Evolutionary conservation across 1,140 invertebrate species (phyloP).

Genomic region (Lordiphosa stackelbergi): DNA sequence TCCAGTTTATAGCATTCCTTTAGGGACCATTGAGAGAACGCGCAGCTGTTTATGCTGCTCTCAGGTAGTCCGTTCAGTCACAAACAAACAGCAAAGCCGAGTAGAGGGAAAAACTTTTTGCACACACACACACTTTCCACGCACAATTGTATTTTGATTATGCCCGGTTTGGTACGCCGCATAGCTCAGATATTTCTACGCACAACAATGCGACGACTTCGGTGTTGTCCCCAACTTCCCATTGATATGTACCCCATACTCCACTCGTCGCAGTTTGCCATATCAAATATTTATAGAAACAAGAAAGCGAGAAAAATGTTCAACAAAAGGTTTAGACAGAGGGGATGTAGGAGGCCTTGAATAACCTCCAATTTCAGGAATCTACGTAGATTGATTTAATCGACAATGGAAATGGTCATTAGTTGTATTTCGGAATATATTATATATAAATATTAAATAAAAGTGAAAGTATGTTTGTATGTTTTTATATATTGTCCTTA

Average conservation of each 20-base stretch:
- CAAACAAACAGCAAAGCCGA: constrained; percentile 39
- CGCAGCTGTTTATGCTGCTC: not conserved
- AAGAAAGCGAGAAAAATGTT: constrained; percentile 23
- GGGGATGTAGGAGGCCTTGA: no score
- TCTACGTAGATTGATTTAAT: no score
- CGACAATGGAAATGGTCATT: no score
- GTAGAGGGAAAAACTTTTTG: constrained; percentile 38
- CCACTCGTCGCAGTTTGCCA: constrained; percentile 43
- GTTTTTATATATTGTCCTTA: no score
- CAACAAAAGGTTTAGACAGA: constrained; percentile 2
- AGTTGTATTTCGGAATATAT: no score
- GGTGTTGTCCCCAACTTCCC: not conserved
- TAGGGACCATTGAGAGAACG: constrained; percentile 16
- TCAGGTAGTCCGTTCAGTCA: constrained; percentile 5
- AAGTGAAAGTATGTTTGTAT: no score
- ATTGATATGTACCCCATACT: constrained; percentile 1
- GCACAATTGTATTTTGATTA: constrained; percentile 75
- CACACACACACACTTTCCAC: constrained; percentile 32
- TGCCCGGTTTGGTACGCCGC: constrained; percentile 72
- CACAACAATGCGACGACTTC: constrained; percentile 64
- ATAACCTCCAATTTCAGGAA: no score
- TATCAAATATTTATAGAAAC: constrained; percentile 72
- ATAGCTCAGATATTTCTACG: constrained; percentile 71
- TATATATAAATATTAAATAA: no score
- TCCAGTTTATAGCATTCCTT: constrained; percentile 68